Base-by-base conservation (phyloP, 2,113 vertebrate species). In the Indri indri region DNA sequence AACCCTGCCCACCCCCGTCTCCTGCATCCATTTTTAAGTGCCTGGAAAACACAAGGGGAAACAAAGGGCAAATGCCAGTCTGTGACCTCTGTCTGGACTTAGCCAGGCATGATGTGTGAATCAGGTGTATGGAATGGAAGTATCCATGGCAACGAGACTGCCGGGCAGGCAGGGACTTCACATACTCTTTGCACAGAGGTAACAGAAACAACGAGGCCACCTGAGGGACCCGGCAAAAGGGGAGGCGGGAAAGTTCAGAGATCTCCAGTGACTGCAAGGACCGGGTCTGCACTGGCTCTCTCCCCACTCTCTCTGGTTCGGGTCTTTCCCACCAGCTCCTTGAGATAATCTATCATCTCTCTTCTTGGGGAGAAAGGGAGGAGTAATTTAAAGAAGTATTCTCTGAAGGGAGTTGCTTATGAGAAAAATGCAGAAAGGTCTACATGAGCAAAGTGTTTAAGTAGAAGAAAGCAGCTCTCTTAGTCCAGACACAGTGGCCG, bases 111-210 rank as follows among this genome's bases (percentile, higher is more conserved):
- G 10, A 79, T 71, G 88, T 86, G 96, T 92, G 97, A 97, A 85
- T 59, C 97, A 97, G 98, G 91, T 94, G 92, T 97, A 97, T 92
- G 93, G 97, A 97, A 96, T 95, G 92, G 74, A 0, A 1, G 98
- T 98, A 98, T 92, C 98, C 97, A 98, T 97, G 96, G 95, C 97
- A 97, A 98, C 98, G 68, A 91, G 94, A 96, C 95, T 30, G 66
- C 90, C 16, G 66, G 74, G 96, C 5, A 65, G 94, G 87, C 18
- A n/a, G 52, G 80, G 0, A 3, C 73, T 54, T 76, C 27, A 0
- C 73, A 52, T 0, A 13, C 65, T 1, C 97, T 95, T 93, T 85
- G 42, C 79, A 84, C 81, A 83, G 68, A 94, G 79, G 80, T 74
- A 74, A 79, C 0, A 0, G 3, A 89, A 97, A 96, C 92, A 98